Percentiles rank a stretch among this genome's conserved stretches.
These are phyloP conservation scores for cattle (Bos taurus) DNA, from an alignment of 2,113 vertebrate genomes.

Conservation along the genomic window DNA sequence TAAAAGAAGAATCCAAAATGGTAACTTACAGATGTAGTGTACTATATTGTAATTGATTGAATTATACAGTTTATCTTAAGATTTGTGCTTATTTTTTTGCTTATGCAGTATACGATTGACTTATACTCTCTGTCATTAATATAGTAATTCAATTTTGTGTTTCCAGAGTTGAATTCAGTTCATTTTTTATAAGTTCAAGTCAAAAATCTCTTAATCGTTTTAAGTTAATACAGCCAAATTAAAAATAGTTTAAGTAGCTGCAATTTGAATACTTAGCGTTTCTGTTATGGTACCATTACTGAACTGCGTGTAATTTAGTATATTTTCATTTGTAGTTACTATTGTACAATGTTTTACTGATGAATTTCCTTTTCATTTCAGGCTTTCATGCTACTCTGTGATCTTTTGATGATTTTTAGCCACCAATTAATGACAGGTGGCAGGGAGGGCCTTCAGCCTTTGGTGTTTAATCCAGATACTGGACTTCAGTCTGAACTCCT, in stretches of 20 bases:
- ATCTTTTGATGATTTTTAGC: slow-evolving; percentile 99
- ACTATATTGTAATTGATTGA: neutral
- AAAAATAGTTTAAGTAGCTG: neutral
- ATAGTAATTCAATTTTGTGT: neutral
- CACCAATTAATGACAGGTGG: slow-evolving; percentile 94
- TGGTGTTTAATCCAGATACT: slow-evolving; percentile 97
- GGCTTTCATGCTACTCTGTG: slow-evolving; percentile 99
- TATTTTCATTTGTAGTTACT: neutral
- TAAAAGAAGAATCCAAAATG: neutral
- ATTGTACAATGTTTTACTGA: slow-evolving; percentile 17
- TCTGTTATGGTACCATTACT: neutral
- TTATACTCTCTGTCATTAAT: slow-evolving; percentile 19
- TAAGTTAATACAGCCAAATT: slow-evolving; percentile 2
- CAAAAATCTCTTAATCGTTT: neutral
- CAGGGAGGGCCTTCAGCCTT: slow-evolving; percentile 93
- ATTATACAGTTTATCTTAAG: neutral
- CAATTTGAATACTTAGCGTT: neutral
- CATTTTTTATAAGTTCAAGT: slow-evolving; percentile 1
- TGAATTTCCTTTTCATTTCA: slow-evolving; percentile 74
- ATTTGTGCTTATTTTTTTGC: neutral
- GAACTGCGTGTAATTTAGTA: neutral
- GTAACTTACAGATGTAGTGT: neutral
- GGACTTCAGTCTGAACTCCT: slow-evolving; percentile 97
- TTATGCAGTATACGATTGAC: neutral
- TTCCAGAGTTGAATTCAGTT: slow-evolving; percentile 7